phyloP scores from a whole-genome alignment of 2,113 vertebrate species.

The Notechis scutatus region DNA sequence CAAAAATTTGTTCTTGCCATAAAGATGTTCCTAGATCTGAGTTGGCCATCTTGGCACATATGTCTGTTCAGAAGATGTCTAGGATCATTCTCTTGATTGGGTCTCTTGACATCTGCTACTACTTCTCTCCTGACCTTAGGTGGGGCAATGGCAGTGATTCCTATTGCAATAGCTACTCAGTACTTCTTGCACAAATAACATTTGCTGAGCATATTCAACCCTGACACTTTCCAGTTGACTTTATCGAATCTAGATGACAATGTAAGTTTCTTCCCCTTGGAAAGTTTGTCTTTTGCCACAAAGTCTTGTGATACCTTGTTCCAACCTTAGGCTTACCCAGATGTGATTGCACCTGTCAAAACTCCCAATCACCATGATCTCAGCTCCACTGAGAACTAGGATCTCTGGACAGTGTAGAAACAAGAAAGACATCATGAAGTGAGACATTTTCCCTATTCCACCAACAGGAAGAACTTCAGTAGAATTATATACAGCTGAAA shows the following conservation, averaged over 20 bases:
- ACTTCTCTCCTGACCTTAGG: not conserved
- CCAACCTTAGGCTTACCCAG: not conserved
- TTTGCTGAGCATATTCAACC: not conserved
- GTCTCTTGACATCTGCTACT: not conserved
- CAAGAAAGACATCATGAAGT: not conserved
- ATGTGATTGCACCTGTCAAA: not conserved
- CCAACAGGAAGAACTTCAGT: not conserved
- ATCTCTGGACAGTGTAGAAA: not conserved
- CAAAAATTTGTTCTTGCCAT: not conserved
- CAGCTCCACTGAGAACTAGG: not conserved
- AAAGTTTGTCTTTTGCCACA: not conserved
- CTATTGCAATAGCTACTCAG: not conserved
- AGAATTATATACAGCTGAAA: not conserved
- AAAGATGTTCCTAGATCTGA: not conserved
- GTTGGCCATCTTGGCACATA: not conserved
- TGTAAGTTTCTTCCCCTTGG: not conserved
- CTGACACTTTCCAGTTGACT: not conserved
- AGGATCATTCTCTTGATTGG: not conserved
- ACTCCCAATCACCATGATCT: not conserved
- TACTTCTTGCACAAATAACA: not conserved
- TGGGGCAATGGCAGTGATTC: not conserved
- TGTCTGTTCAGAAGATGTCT: not conserved
- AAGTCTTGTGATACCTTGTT: not conserved
- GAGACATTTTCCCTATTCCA: not conserved
- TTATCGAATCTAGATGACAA: not conserved